Evolutionary conservation across 2,797 vertebrate genomes (phyloP).

Genomic region (Lutjanus campechanus): DNA sequence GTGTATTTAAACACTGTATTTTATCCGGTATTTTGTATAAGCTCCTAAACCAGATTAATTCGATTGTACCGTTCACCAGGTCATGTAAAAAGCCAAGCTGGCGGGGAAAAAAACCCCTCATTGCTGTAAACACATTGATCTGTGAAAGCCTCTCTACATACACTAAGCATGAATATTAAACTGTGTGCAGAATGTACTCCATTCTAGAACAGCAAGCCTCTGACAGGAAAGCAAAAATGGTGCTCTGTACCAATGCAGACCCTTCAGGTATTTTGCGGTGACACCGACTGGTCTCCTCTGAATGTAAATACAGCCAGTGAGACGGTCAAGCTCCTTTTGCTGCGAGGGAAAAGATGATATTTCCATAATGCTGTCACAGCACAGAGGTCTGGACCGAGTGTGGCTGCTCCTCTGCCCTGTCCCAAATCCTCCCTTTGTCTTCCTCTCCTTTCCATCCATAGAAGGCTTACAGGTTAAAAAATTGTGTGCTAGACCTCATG

Average conservation of each 20-base stretch:
- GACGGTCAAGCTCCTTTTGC: conserved; percentile 73
- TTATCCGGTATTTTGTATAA: conserved; percentile 67
- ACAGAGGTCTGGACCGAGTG: conserved; percentile 59
- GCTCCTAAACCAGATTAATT: conserved; percentile 72
- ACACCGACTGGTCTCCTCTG: conserved; percentile 58
- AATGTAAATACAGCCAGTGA: conserved; percentile 76
- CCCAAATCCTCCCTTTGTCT: conserved; percentile 68
- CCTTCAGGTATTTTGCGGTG: conserved; percentile 54
- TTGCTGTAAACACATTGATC: conserved; percentile 58
- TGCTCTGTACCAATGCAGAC: conserved; percentile 37
- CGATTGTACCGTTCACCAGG: conserved; percentile 57
- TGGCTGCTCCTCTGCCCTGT: conserved; percentile 43
- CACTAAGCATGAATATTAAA: conserved; percentile 37
- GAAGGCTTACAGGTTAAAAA: conserved; percentile 28
- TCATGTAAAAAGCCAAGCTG: conserved; percentile 48
- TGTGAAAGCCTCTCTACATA: conserved; percentile 47
- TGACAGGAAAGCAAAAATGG: conserved; percentile 41
- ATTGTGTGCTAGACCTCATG: background rate
- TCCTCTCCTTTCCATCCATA: conserved; percentile 26
- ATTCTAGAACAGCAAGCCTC: conserved; percentile 30
- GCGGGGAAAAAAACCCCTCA: background rate
- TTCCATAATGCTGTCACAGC: conserved; percentile 83
- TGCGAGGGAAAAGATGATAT: conserved; percentile 72
- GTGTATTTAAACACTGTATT: conserved; percentile 71
- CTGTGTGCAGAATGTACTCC: conserved; percentile 26